Evolutionary conservation across 1,140 invertebrate genomes (phyloP).

Genomic region (Scaptomyza hsui): DNA sequence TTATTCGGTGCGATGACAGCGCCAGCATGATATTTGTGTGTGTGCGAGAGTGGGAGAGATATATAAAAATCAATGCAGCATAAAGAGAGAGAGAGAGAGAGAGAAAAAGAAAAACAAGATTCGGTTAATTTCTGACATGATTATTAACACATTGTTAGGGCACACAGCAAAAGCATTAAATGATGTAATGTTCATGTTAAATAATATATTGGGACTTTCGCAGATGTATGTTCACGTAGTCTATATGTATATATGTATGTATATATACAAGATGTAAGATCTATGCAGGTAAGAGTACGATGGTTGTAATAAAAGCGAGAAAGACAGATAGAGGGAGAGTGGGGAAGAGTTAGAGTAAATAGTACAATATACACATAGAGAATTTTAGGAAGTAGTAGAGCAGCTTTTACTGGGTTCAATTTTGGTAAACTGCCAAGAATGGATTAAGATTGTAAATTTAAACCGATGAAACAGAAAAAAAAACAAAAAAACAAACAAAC

Average conservation of each 20-base stretch:
- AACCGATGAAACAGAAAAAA: background rate
- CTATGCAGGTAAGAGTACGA: background rate
- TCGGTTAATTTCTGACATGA: constrained; percentile 16
- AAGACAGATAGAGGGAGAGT: constrained; percentile 15
- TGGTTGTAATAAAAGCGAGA: background rate
- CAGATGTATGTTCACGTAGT: background rate
- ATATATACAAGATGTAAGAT: background rate
- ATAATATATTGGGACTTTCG: background rate
- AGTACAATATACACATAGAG: background rate
- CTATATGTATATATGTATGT: too few relatives aligned
- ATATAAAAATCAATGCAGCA: constrained; percentile 12
- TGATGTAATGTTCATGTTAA: constrained; percentile 22
- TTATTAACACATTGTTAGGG: constrained; percentile 2
- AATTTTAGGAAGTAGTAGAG: background rate
- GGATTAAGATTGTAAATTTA: background rate
- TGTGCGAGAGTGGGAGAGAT: constrained; percentile 21
- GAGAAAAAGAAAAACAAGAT: constrained; percentile 4
- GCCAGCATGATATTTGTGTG: constrained; percentile 52
- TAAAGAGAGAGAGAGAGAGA: constrained; percentile 28
- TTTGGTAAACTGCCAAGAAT: constrained; percentile 7
- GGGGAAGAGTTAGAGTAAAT: constrained; percentile 16
- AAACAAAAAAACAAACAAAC: background rate
- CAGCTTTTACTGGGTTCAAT: background rate
- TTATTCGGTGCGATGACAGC: constrained; percentile 21
- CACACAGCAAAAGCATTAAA: constrained; percentile 34